phyloP scores from a whole-genome alignment of 2,113 vertebrate genomes.

The Melanocharis versteri region DNA sequence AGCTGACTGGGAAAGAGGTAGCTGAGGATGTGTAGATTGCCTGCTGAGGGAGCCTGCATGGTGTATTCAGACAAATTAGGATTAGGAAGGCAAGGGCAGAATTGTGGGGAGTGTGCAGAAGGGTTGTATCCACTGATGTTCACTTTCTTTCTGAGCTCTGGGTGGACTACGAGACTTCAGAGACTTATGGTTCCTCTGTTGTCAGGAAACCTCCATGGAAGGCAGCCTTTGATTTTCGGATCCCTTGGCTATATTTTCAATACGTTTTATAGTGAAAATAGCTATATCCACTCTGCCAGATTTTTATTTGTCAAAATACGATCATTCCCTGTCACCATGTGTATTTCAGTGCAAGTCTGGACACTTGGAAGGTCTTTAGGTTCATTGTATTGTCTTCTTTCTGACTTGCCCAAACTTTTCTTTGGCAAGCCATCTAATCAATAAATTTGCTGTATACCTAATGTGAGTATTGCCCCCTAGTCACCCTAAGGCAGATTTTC shows the following conservation, averaged over 20 bases:
- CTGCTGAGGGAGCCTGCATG: neutral
- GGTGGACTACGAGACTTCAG: neutral
- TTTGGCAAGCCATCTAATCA: neutral
- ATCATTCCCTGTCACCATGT: neutral
- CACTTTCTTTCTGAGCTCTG: neutral
- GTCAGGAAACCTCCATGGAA: neutral
- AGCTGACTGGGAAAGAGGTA: neutral
- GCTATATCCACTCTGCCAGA: neutral
- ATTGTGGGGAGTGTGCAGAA: neutral
- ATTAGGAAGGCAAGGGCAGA: neutral
- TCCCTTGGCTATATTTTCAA: neutral
- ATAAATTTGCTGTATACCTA: neutral
- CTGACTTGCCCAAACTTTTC: neutral
- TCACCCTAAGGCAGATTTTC: neutral
- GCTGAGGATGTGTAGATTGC: neutral
- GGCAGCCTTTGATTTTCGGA: neutral
- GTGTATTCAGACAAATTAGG: neutral
- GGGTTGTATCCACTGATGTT: neutral
- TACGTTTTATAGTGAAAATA: neutral
- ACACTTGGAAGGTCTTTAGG: neutral
- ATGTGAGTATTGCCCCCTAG: neutral
- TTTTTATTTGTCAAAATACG: neutral
- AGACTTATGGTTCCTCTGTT: neutral
- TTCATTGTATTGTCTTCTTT: neutral
- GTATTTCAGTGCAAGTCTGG: neutral